Evolutionary conservation across 2,113 vertebrate genomes (phyloP), one percentile per base, ranked within the genome.

Genomic region (Solea senegalensis): DNA sequence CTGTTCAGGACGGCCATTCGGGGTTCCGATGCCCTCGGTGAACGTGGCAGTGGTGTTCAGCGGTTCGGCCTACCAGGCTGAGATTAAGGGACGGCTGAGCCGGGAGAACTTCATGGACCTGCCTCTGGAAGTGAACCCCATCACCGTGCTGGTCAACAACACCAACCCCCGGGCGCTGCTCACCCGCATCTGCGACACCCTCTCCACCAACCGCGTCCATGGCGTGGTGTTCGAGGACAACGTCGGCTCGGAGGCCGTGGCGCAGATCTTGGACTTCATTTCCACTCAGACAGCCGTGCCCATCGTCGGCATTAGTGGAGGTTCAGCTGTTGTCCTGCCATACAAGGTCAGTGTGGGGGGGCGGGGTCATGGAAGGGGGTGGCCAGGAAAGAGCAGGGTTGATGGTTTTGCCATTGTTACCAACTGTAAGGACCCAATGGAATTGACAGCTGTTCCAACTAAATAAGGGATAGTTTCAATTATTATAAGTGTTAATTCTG

Each of bases 191-290:
- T 99, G 98, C 1, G 59, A 96, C 83, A 94, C 97, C 14, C 95
- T 99, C 0, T 92, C 95, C 7, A 88, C 93, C n/a, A 94, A 96
- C 76, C 95, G 91, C 7, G 93, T 98, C 74, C 98, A 99, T 8
- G 96, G 97, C 67, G 93, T 99, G n/a, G 88, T 99, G 78, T 99
- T 99, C 0, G 97, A 99, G 85, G 98, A 99, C 91, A 96, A 96
- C 49, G 92, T 98, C 0, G 97, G 94, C 70, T 97, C 97, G 0
- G 97, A 99, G 87, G 97, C 97, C 0, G 96, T 99, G 90, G 97
- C 98, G 3, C 97, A 99, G 89, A 98, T 99, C 82, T 87, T 99
- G 61, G 98, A 99, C 92, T 99, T 99, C 86, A 91, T 98, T 84
- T 98, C 97, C 60, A 96, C 95, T 15, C 97, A 98, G 91, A 97